phyloP scores from a whole-genome alignment of 92 coral and sea anemone genomes.

The Palythoa grandis region DNA sequence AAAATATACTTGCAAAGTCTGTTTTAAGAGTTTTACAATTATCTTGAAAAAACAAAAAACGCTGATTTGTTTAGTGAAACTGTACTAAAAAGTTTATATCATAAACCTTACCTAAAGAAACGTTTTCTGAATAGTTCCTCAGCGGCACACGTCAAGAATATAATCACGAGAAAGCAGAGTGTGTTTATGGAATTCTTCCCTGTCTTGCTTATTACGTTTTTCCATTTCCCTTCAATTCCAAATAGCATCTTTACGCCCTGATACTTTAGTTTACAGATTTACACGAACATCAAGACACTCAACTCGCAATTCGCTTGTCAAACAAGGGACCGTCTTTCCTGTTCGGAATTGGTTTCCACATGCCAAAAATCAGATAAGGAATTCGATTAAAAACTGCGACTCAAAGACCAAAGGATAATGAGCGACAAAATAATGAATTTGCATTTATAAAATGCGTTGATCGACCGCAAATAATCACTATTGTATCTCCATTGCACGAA shows the following conservation, averaged over 20 bases:
- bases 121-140: neutral
- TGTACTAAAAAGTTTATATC: no score
- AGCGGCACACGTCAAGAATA: neutral
- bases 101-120: neutral
- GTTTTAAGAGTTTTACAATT: no score
- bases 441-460: constrained; percentile 7
- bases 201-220: neutral
- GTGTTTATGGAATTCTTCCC: neutral
- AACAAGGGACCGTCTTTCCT: constrained; percentile 5
- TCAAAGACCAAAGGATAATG: constrained; percentile 33
- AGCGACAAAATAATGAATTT: constrained; percentile 11
- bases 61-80: neutral
- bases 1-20: no score
- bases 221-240: neutral
- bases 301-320: neutral
- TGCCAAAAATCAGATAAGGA: constrained; percentile 7
- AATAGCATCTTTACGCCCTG: neutral
- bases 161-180: neutral
- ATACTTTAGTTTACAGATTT: neutral
- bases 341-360: constrained; percentile 1
- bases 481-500: no score
- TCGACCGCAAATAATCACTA: neutral
- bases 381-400: constrained; percentile 25
- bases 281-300: no score
- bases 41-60: neutral